Percentiles rank a stretch among this genome's conserved stretches.
phyloP scores from a whole-genome alignment of 2,888 invertebrate species.

The Dione vanillae region DNA sequence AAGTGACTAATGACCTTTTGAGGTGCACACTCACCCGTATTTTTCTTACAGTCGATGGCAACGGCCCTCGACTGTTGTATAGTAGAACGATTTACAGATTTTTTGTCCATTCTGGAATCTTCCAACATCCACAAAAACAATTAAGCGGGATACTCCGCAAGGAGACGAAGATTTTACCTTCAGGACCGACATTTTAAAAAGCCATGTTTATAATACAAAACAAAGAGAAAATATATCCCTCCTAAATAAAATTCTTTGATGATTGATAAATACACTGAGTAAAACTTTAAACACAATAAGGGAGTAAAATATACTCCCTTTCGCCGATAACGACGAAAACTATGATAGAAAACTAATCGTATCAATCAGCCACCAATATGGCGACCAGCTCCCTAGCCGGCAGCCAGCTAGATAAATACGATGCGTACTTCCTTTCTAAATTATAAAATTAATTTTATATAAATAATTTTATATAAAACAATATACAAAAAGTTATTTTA shows the following conservation, averaged over 20 bases:
- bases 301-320: constrained; percentile 87
- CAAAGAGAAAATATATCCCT: constrained; percentile 78
- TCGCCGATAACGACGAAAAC: constrained; percentile 87
- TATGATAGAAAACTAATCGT: constrained; percentile 71
- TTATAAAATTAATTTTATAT: constrained; percentile 34
- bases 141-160: constrained; percentile 87
- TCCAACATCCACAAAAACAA: constrained; percentile 82
- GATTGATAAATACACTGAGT: constrained; percentile 62
- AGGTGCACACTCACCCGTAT: constrained; percentile 83
- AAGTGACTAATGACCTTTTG: constrained; percentile 55
- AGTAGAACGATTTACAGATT: constrained; percentile 87
- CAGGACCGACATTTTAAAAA: constrained; percentile 91
- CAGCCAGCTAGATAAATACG: constrained; percentile 68
- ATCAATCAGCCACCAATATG: constrained; percentile 87
- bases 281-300: constrained; percentile 73
- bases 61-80: constrained; percentile 88
- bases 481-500: constrained; percentile 38
- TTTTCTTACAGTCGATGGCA: constrained; percentile 90
- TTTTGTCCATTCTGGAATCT: constrained; percentile 90
- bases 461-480: constrained; percentile 18
- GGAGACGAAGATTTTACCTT: constrained; percentile 88
- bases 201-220: constrained; percentile 89
- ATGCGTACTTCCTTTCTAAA: constrained; percentile 73
- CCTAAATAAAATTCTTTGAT: constrained; percentile 62
- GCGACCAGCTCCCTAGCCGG: constrained; percentile 86